Base-by-base conservation (phyloP, 2,113 vertebrate genomes). In the Coptodon rendalli region DNA sequence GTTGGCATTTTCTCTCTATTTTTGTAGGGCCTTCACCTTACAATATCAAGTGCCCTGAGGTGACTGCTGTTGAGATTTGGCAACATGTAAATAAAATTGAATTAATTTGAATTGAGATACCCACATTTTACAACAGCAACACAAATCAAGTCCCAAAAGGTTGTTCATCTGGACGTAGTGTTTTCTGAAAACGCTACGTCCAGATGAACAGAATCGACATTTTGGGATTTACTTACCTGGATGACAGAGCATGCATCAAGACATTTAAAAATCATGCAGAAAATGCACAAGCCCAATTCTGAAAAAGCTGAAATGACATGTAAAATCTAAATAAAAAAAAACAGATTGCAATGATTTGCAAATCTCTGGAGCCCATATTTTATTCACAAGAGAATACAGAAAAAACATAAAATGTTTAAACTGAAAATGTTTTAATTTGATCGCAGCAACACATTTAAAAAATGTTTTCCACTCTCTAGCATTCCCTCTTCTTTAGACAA, bases 361-460 rank as follows among this genome's bases (percentile, higher is more conserved):
- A 34, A 61, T 34, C 29, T 10, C 29, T 34, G 27, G 9, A 13
- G 9, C 59, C 16, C 16, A 6, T 34, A 61, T 61, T 61, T 34
- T 61, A 61, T 19, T 10, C 16, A 61, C 57, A 61, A 43, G 4
- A 17, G 40, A 12, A 43, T 5, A 43, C 11, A 61, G 6, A 9
- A 57, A 17, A 2, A 0, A 0, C 12, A 59, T 59, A 59, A 9
- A 31, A 59, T 31, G 8, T 59, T 59, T 9, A 31, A 31, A 59
- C 3, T 31, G 27, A 59, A 59, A 59, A 57, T 57, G 24, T 57
- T 59, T 59, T 31, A 31, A 59, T 61, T 61, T 34, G 9, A 61
- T 34, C 1, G 0, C 8, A 61, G 29, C 8, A 61, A 61, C 6
- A 61, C 29, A 61, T 34, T 17, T 61, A 16, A 61, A 61, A 19